Percentiles rank a stretch among this genome's conserved stretches.
phyloP scores from a whole-genome alignment of 2,797 vertebrate genomes.

The Mus caroli region DNA sequence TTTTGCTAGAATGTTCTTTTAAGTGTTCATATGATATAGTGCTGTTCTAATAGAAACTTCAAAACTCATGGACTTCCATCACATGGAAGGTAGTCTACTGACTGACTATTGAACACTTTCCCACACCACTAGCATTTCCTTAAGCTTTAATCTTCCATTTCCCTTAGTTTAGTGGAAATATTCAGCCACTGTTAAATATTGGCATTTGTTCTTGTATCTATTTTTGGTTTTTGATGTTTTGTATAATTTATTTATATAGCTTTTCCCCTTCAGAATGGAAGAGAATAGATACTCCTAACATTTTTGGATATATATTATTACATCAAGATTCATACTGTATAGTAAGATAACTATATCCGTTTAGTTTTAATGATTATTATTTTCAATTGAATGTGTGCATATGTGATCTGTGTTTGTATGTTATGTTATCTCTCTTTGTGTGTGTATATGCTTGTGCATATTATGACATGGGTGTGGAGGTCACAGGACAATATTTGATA shows the following conservation, averaged over 20 bases:
- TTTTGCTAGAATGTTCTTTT: neutral
- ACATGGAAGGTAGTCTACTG: neutral
- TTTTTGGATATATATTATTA: constrained; percentile 13
- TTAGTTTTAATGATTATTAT: neutral
- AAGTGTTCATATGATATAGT: neutral
- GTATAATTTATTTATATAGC: constrained; percentile 12
- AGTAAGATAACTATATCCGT: neutral
- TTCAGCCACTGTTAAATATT: neutral
- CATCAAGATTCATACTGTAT: neutral
- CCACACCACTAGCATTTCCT: neutral
- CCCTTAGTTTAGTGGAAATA: neutral
- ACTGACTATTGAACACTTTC: neutral
- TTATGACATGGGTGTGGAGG: neutral
- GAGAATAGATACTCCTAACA: neutral
- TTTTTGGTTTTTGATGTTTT: neutral
- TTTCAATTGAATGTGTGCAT: neutral
- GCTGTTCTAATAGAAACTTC: neutral
- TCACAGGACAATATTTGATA: neutral
- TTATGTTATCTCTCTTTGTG: neutral
- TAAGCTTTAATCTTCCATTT: neutral
- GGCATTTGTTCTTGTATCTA: neutral
- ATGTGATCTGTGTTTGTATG: neutral
- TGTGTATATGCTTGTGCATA: neutral
- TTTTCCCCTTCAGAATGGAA: neutral
- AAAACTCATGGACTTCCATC: neutral